Evolutionary conservation across 2,113 vertebrate species (phyloP), one percentile per base, ranked within the genome.

Genomic region (Shinisaurus crocodilurus): DNA sequence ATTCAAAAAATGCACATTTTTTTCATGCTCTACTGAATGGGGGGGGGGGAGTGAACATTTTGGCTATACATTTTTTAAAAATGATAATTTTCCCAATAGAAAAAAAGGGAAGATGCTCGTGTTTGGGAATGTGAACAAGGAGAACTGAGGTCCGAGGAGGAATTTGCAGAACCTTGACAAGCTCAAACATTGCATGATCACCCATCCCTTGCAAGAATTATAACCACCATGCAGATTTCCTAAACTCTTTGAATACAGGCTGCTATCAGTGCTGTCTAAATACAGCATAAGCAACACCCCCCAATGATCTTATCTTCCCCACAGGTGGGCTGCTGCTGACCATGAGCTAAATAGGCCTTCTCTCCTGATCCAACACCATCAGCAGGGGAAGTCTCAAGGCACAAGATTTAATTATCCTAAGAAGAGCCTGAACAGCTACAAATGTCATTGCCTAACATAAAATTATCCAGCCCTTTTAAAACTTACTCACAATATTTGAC

Each of bases 311-410:
- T 20, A 79, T 23, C 43, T 69, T 69, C 45, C 25, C 65, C 27
- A 12, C 12, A 20, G n/a, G n/a, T 72, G 32, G 6, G 27, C 32
- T 13, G 20, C n/a, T n/a, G n/a, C 18, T 45, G 15, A 15, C 69
- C 16, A 34, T 16, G 76, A 32, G 45, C 45, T 25, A 25, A 29
- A 54, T 70, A 1, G 0, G 7, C 57, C 54, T 37, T 65, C 34
- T 18, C 0, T 6, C 48, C 27, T 79, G n/a, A 57, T 54, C 27
- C 72, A 74, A 70, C 37, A 88, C 6, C 40, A 79, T 57, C 0
- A 13, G 1, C 6, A 1, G 75, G 29, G 50, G 50, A 15, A 1
- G 32, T 57, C n/a, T 1, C 20, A 76, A 32, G 37, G 9, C 0
- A 32, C 50, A 72, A 82, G 74, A 50, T 32, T 57, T 54, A 40